Base-by-base conservation (phyloP, 1,140 invertebrate species). In the Tachypleus tridentatus region DNA sequence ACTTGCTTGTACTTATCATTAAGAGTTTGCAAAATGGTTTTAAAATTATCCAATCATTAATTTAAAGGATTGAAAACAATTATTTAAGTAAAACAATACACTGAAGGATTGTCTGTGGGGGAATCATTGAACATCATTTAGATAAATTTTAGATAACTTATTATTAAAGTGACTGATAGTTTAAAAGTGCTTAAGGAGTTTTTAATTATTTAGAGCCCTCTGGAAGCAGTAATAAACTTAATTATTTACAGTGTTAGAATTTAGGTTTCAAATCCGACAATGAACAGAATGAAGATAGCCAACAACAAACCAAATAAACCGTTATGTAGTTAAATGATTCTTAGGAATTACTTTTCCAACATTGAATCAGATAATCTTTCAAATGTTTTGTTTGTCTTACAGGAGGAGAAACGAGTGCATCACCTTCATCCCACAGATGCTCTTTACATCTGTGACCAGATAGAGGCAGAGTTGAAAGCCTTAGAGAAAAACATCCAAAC, bases 401-500 rank as follows among this genome's bases (percentile, higher is more conserved):
- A 67, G 72, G 93, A 97, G 75, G 86, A 89, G n/a, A 82, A 87
- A 11, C 83, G 91, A 62, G 83, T 95, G 59, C 87, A 89, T 68
- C 83, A 87, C 49, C 82, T 95, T 51, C 92, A 97, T 80, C 91
- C 92, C 3, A 82, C 93, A 29, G 93, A 98, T 75, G 92, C 93
- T 10, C 97, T 96, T 76, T 85, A 88, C 71, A 89, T 89, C 69
- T 93, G 91, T 60, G 92, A 96, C 76, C 82, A 88, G 61, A 83
- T 97, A 47, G 93, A 97, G 71, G 84, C 87, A 61, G 91, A 97
- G 65, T 83, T 98, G 57, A 82, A 88, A 47, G 82, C 81, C 63
- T 84, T 90, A 58, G 95, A 98, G 77, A 85, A 88, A 61, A 86
- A 85, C 67, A 91, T 98, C 62, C 87, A 93, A 73, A 87, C 87